Percentiles rank a stretch among this genome's conserved stretches.
phyloP scores from a whole-genome alignment of 2,113 vertebrate genomes.

The Jacana jacana region DNA sequence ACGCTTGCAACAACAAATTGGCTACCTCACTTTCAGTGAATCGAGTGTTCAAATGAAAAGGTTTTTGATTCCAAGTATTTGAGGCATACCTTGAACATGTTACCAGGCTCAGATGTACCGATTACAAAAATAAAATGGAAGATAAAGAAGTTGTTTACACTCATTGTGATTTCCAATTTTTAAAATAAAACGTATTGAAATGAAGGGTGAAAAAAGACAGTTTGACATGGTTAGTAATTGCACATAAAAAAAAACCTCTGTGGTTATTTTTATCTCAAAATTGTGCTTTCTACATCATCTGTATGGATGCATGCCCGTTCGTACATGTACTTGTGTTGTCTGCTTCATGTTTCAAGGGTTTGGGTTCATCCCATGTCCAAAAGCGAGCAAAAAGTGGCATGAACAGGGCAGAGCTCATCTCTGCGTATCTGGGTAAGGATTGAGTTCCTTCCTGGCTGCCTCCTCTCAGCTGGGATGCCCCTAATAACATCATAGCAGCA shows the following conservation, averaged over 20 bases:
- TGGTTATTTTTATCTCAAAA: constrained; percentile 3
- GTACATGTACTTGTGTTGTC: neutral
- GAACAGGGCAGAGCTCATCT: neutral
- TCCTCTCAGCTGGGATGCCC: neutral
- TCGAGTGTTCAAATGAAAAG: constrained; percentile 59
- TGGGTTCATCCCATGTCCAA: neutral
- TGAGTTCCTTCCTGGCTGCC: neutral
- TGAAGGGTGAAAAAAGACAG: neutral
- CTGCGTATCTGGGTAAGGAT: neutral
- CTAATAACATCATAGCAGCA: neutral
- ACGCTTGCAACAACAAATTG: constrained; percentile 65
- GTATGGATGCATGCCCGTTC: neutral
- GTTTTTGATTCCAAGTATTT: constrained; percentile 41
- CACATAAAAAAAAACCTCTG: neutral
- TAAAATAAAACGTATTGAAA: neutral
- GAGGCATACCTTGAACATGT: constrained; percentile 53
- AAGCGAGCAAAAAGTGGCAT: neutral
- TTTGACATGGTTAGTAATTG: neutral
- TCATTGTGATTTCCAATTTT: neutral
- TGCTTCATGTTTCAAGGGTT: neutral
- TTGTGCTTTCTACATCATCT: neutral
- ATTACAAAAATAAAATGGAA: constrained; percentile 42
- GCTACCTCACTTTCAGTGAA: constrained; percentile 58
- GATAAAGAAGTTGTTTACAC: constrained; percentile 38
- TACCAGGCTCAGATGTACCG: constrained; percentile 33